Evolutionary conservation across 2,113 vertebrate species (phyloP).

Genomic region (Antechinus flavipes): DNA sequence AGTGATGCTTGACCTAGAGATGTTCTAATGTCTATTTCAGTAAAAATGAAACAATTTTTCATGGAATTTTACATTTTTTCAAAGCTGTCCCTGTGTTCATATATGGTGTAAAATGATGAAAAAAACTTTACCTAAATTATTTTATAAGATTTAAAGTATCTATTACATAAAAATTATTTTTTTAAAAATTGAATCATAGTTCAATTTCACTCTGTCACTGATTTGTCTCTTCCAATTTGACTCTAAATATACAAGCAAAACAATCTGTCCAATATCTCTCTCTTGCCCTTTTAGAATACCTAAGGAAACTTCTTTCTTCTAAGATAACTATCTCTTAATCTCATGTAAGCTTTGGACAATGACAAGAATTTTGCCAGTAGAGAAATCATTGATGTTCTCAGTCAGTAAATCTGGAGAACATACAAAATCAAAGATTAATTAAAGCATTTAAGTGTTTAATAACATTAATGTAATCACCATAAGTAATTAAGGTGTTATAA

Average conservation of each 20-base stretch:
- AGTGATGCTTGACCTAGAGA: conserved; percentile 64
- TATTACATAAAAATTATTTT: neutral
- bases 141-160: neutral
- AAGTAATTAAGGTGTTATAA: neutral
- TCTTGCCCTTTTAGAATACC: neutral
- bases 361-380: neutral
- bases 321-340: neutral
- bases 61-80: neutral
- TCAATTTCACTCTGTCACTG: neutral
- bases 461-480: neutral
- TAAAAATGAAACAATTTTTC: conserved; percentile 56
- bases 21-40: conserved; percentile 53
- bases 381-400: neutral
- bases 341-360: neutral
- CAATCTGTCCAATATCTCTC: neutral
- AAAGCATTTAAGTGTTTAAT: neutral
- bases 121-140: neutral
- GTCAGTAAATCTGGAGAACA: neutral
- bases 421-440: neutral
- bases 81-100: neutral
- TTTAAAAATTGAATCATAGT: neutral
- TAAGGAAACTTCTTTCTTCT: neutral
- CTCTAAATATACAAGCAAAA: neutral
- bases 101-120: neutral
- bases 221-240: neutral